Conservation (phyloP, 1,140 invertebrate species). For the Melitaea cinxia region DNA sequence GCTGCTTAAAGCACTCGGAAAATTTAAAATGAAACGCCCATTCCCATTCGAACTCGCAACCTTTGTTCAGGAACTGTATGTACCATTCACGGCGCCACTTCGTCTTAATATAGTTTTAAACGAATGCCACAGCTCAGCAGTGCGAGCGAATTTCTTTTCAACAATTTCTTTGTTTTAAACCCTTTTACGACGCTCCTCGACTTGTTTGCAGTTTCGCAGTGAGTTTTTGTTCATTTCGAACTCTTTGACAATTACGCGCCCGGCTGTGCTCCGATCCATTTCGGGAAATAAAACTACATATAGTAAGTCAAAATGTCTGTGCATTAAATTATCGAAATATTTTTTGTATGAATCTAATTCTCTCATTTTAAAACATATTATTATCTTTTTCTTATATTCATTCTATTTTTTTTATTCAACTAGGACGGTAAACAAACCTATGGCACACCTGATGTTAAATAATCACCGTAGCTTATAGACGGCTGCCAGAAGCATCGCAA, state of each 20-base stretch:
- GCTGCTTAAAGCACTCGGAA: too few species aligned
- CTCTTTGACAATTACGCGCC: conserved; percentile 19
- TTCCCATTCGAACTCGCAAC: background rate
- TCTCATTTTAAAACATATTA: too few species aligned
- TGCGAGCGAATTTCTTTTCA: conserved; percentile 3
- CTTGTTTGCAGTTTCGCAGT: background rate
- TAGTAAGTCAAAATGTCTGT: conserved; percentile 2
- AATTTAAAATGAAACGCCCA: background rate
- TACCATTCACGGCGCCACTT: background rate
- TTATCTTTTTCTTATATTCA: too few species aligned
- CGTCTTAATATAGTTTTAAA: conserved; percentile 5
- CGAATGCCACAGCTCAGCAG: conserved; percentile 12
- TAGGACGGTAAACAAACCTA: too few species aligned
- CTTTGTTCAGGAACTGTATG: background rate
- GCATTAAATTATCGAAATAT: too few species aligned
- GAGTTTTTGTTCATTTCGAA: conserved; percentile 17
- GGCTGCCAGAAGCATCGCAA: too few species aligned
- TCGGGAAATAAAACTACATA: conserved; percentile 9
- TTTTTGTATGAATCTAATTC: too few species aligned
- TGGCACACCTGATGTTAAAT: too few species aligned
- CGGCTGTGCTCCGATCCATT: conserved; percentile 3
- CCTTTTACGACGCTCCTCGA: conserved; percentile 13
- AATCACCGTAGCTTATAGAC: too few species aligned
- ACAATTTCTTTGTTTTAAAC: conserved; percentile 24
- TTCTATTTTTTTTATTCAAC: too few species aligned